Evolutionary conservation across 2,113 vertebrate genomes (phyloP), one percentile per base, ranked within the genome.

Genomic region (Dicerorhinus sumatrensis): DNA sequence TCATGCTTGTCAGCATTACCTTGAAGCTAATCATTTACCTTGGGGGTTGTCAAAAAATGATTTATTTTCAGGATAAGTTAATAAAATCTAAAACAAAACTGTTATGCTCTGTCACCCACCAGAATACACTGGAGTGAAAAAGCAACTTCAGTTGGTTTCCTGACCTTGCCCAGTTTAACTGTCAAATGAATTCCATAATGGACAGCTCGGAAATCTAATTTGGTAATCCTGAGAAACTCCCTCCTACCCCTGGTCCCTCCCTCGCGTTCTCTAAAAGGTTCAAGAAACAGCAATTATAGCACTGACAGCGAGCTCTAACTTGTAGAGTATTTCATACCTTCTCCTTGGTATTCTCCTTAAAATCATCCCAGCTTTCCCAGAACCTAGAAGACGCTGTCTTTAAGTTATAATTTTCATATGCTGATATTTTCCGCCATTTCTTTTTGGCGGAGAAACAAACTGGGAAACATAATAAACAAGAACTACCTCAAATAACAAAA

Each of bases 1-100:
- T 84, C 36, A 81, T 79, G 42, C 70, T 91, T 98, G 90, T 98
- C 98, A 98, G 91, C 95, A 89, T 92, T 97, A 98, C 98, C 93
- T 87, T 95, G 89, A 98, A 96, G 96, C 96, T 98, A 98, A 97
- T 98, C 97, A 98, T 98, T 98, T 97, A 97, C 95, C 97, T 98
- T 98, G 62, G 87, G 39, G 81, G 36, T 87, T 98, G 91, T 98
- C 97, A 79, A 92, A 89, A 98, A 98, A 89, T 97, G 94, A 98
- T 98, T 98, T 98, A 98, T 98, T 99, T 98, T 97, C 85, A 96
- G 98, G 82, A 97, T 98, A 98, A 98, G 87, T 96, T 97, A 98
- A 97, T 98, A 98, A 98, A 98, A 98, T 97, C 97, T 98, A 97
- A 98, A 97, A 88, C 96, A 98, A 97, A 97, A 97, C 73, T 54